Evolutionary conservation across 35 echinoderm and acorn worm genomes (phyloP), one percentile per base, ranked within the genome.

Genomic region (Heliocidaris tuberculata): DNA sequence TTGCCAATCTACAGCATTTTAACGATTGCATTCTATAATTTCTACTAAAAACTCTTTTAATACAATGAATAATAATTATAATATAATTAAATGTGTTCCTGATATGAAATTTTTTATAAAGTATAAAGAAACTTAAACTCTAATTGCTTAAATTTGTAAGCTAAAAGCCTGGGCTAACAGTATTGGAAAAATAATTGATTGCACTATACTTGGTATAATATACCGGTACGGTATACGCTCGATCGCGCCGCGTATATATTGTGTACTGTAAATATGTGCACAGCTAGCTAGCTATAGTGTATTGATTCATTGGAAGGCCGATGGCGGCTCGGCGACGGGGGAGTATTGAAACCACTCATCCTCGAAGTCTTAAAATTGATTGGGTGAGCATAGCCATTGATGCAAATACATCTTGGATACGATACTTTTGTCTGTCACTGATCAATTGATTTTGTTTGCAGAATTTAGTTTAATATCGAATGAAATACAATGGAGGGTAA

Each of bases 381-480:
- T 78, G 21, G 65, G 65, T 78, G 65, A 78, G 65, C 27, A 78
- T 60, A 19, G 65, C 27, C 65, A 78, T 78, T 78, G 65, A 19
- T 78, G 17, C 65, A 29, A 78, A 78, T 78, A 78, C 65, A 78
- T 78, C 65, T 78, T 78, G 65, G 65, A 21, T 78, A 78, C 65
- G 65, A 78, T 27, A 78, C 65, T 24, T 27, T 78, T 78, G 65
- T 78, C 65, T 78, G 65, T 78, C 65, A 8, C 65, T 6, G 19
- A 78, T 27, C 65, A 78, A 78, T 78, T n/a, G 65, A 78, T 78
- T 78, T 78, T 78, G 65, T 78, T 78, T 78, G 65, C 27, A 5
- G 65, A 78, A 78, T 78, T 78, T 78, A 78, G 65, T 78, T 78
- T 78, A 78, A 78, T 78, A 78, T 78, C 65, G 65, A 78, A 78